These are phyloP conservation scores for Thera obeliscata DNA, from an alignment of 2,888 invertebrate species.

Conservation along the genomic window DNA sequence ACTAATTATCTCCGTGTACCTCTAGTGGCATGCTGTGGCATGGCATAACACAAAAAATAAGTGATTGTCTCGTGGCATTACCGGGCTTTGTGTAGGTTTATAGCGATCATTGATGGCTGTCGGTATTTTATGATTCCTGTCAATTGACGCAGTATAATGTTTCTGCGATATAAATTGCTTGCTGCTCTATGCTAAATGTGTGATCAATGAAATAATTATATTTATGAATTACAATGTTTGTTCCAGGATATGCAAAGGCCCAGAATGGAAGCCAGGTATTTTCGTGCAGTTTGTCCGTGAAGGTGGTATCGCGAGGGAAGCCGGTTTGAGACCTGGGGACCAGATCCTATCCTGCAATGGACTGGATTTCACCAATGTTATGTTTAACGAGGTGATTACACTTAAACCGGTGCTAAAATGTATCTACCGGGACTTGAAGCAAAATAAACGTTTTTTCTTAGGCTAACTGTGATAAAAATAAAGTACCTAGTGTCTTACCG, in stretches of 20 bases:
- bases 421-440: background rate
- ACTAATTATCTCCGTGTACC: constrained; percentile 29
- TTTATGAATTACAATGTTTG: constrained; percentile 19
- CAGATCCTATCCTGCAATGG: constrained; percentile 96
- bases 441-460: background rate
- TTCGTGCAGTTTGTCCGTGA: constrained; percentile 96
- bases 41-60: constrained; percentile 28
- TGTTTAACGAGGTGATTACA: constrained; percentile 90
- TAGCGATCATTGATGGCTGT: constrained; percentile 4
- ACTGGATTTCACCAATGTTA: constrained; percentile 89
- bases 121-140: constrained; percentile 6
- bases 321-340: constrained; percentile 95
- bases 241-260: constrained; percentile 92
- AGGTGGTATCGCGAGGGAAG: constrained; percentile 94
- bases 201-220: background rate
- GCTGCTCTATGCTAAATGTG: too few species aligned
- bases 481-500: too few species aligned
- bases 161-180: background rate
- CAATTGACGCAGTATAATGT: background rate
- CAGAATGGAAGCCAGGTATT: constrained; percentile 94
- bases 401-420: background rate
- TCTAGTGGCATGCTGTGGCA: constrained; percentile 3
- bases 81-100: constrained; percentile 20
- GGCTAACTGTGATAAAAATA: too few species aligned
- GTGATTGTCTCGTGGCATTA: constrained; percentile 22